Percentiles rank a stretch among this genome's conserved stretches.
Conservation (phyloP, 2,888 invertebrate species). For the Calliopum simillimum region DNA sequence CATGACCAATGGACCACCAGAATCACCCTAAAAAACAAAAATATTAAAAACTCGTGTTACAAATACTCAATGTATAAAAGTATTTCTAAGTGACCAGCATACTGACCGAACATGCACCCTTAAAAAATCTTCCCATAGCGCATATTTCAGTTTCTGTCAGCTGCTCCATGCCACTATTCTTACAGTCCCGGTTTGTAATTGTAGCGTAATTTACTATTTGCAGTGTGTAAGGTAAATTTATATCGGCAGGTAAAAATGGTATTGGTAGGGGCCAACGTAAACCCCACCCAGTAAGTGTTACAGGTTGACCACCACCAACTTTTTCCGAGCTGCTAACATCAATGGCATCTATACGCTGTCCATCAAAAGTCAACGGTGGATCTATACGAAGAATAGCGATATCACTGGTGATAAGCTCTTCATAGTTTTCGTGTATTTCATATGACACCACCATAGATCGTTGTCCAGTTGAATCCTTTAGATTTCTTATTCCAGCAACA, state of each 20-base stretch:
- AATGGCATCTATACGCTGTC: conserved; percentile 64
- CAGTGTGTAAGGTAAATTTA: conserved; percentile 57
- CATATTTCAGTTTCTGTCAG: conserved; percentile 63
- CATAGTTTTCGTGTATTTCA: conserved; percentile 61
- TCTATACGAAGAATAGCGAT: conserved; percentile 59
- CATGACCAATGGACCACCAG: conserved; percentile 64
- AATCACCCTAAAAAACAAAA: conserved; percentile 60
- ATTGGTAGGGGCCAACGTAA: conserved; percentile 55
- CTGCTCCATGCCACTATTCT: conserved; percentile 52
- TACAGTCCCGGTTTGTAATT: conserved; percentile 59
- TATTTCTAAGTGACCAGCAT: conserved; percentile 5
- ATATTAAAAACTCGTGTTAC: not conserved
- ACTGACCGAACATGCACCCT: conserved; percentile 62
- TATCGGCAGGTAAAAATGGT: conserved; percentile 50
- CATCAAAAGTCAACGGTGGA: conserved; percentile 54
- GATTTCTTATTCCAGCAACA: conserved; percentile 57
- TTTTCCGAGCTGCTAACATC: conserved; percentile 47
- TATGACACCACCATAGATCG: conserved; percentile 53
- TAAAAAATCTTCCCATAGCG: conserved; percentile 53
- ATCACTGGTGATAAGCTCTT: conserved; percentile 58
- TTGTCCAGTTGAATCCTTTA: conserved; percentile 46
- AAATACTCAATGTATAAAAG: not conserved
- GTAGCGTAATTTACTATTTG: conserved; percentile 60
- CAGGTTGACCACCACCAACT: conserved; percentile 53
- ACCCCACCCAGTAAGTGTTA: conserved; percentile 65